Base-by-base conservation (phyloP, 2,888 invertebrate genomes). In the Actias luna region DNA sequence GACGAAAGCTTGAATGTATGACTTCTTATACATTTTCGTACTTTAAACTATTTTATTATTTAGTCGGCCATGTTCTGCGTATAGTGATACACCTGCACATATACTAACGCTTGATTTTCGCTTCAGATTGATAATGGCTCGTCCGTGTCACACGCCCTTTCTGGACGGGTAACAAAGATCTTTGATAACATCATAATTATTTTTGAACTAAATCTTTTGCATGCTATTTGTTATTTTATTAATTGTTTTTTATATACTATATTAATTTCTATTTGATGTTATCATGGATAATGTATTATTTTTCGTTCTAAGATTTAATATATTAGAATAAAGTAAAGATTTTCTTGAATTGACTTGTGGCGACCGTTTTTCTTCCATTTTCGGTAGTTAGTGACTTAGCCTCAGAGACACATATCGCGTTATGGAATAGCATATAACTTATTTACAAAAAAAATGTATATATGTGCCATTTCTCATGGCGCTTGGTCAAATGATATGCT, bases 21-120 rank as follows among this genome's bases (percentile, higher is more conserved):
- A 77, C 72, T 75, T 86, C 87, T 82, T 87, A 88, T 88, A 84
- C 81, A 83, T 85, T 74, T 79, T 78, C 72, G 69, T 64, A 65
- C 59, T 70, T 64, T 66, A 68, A 67, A 55, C 64, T 63, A 59
- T 55, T 65, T 70, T 70, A 50, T 78, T 71, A 70, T 63, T 52
- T 67, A 64, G 69, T 63, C 68, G 55, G 16, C 55, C 55, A 72
- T 67, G 70, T 63, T 64, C 72, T 68, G 67, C 71, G 73, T 60
- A 67, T 66, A 65, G 68, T 69, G 61, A 65, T 68, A 72, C 71
- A 72, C 71, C 69, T 70, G 73, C 67, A 72, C 71, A 70, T 70
- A 73, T 66, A 72, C 75, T 75, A 72, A 65, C 72, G 65, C 64
- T 61, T 67, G 69, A 63, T 74, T 72, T 68, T 59, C 65, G 69